A percentile compares a stretch with the other conserved stretches of the same genome.
These are phyloP conservation scores for Agonopterix arenella DNA, from an alignment of 2,888 invertebrate genomes.

Conservation along the genomic window DNA sequence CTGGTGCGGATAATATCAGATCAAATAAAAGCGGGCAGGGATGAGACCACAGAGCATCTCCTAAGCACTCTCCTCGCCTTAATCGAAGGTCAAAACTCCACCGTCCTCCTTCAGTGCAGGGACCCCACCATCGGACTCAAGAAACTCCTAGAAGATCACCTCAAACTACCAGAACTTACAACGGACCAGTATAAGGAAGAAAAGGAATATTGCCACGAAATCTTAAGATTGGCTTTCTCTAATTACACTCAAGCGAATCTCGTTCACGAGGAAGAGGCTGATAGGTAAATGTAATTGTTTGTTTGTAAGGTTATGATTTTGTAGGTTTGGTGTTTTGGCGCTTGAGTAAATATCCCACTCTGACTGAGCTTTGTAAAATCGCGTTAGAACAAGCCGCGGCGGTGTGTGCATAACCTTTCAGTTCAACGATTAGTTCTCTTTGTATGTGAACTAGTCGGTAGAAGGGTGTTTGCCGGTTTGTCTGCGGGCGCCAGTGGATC, in stretches of 20 bases:
- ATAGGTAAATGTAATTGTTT: constrained; percentile 31
- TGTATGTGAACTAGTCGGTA: too few species aligned
- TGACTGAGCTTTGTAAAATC: too few species aligned
- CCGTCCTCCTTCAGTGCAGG: constrained; percentile 31
- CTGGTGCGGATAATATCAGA: constrained; percentile 32
- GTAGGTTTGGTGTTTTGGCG: not conserved
- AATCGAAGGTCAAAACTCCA: constrained; percentile 24
- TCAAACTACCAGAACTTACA: constrained; percentile 31
- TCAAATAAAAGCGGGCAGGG: constrained; percentile 30
- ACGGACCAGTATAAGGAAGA: constrained; percentile 45
- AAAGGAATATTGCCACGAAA: constrained; percentile 37
- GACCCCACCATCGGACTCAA: constrained; percentile 32
- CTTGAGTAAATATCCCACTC: too few species aligned
- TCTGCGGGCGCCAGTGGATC: too few species aligned
- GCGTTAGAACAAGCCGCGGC: too few species aligned
- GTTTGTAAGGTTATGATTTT: not conserved
- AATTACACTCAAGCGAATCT: constrained; percentile 16
- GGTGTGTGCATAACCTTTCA: too few species aligned
- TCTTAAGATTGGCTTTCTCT: constrained; percentile 26
- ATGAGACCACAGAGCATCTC: constrained; percentile 47
- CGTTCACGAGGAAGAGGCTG: constrained; percentile 31
- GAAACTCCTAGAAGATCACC: constrained; percentile 30
- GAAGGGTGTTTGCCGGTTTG: too few species aligned
- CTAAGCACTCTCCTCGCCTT: constrained; percentile 39
- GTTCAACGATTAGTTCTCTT: too few species aligned